These are phyloP conservation scores for Oostethus manadensis DNA, from an alignment of 2,113 vertebrate species.

Conservation along the genomic window DNA sequence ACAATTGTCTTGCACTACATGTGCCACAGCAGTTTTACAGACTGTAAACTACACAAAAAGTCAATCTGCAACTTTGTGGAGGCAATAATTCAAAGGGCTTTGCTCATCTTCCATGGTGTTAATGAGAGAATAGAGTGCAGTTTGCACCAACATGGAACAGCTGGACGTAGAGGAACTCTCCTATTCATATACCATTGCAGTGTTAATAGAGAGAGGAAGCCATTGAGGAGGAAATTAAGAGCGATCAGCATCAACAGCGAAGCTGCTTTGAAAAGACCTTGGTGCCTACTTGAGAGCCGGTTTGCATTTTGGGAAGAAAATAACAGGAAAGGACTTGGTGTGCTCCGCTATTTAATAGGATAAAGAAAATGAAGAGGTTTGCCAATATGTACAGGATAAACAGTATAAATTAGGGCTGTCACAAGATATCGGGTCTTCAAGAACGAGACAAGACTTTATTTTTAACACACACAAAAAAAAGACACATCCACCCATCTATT, in stretches of 20 bases:
- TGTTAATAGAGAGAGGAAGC: not conserved
- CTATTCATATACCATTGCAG: not conserved
- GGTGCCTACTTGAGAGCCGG: not conserved
- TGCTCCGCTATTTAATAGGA: constrained; percentile 21
- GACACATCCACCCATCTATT: too few species aligned
- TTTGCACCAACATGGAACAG: constrained; percentile 18
- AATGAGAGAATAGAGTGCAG: constrained; percentile 16
- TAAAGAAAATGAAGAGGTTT: constrained; percentile 11
- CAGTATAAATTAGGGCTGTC: too few species aligned
- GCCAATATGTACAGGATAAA: too few species aligned
- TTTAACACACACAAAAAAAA: too few species aligned
- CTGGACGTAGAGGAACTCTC: constrained; percentile 30
- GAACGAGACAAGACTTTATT: too few species aligned
- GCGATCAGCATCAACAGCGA: not conserved
- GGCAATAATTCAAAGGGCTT: constrained; percentile 20
- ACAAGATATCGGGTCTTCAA: too few species aligned
- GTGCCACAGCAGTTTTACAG: constrained; percentile 25
- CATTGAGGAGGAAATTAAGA: not conserved
- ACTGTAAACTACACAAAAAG: constrained; percentile 20
- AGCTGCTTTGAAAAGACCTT: constrained; percentile 11
- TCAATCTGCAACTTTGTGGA: constrained; percentile 3
- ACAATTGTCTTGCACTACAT: constrained; percentile 12
- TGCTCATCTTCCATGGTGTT: constrained; percentile 20
- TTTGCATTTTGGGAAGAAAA: constrained; percentile 14
- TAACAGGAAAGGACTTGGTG: constrained; percentile 20